phyloP scores from a whole-genome alignment of 2,113 vertebrate species.

The Macaca fascicularis region DNA sequence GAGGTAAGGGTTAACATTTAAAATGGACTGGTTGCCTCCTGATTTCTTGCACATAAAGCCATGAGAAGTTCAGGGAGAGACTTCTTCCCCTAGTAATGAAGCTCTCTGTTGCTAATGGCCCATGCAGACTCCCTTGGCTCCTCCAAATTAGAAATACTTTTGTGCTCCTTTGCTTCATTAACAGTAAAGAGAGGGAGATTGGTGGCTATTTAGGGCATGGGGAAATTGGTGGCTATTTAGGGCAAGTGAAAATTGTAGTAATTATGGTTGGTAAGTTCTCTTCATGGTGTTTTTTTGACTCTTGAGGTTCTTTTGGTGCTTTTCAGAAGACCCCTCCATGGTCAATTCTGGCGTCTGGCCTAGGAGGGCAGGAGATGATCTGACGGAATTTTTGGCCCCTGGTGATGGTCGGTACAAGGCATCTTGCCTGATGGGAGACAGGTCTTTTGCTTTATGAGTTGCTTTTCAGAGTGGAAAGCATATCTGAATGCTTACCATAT shows the following conservation, averaged over 20 bases:
- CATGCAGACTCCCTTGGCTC: constrained; percentile 86
- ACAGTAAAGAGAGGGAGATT: constrained; percentile 88
- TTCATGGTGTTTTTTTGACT: constrained; percentile 77
- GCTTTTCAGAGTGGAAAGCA: background rate
- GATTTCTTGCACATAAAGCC: constrained; percentile 87
- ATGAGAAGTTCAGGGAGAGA: constrained; percentile 82
- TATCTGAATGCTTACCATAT: background rate
- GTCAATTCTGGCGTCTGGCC: constrained; percentile 37
- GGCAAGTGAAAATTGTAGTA: constrained; percentile 86
- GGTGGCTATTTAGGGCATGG: constrained; percentile 89
- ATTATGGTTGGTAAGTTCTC: constrained; percentile 84
- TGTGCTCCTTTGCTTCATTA: constrained; percentile 86
- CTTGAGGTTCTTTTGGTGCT: constrained; percentile 77
- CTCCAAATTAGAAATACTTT: constrained; percentile 87
- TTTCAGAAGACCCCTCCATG: constrained; percentile 52
- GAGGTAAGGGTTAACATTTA: constrained; percentile 84
- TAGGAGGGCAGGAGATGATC: constrained; percentile 4
- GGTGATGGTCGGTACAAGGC: constrained; percentile 3
- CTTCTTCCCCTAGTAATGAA: constrained; percentile 86
- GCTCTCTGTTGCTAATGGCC: constrained; percentile 85
- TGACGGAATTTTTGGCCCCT: background rate
- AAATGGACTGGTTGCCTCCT: constrained; percentile 85
- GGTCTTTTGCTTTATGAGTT: constrained; percentile 21
- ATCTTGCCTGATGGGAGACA: background rate
- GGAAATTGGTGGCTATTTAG: constrained; percentile 88